phyloP scores from a whole-genome alignment of 2,113 vertebrate genomes.

The Climacteris rufus region DNA sequence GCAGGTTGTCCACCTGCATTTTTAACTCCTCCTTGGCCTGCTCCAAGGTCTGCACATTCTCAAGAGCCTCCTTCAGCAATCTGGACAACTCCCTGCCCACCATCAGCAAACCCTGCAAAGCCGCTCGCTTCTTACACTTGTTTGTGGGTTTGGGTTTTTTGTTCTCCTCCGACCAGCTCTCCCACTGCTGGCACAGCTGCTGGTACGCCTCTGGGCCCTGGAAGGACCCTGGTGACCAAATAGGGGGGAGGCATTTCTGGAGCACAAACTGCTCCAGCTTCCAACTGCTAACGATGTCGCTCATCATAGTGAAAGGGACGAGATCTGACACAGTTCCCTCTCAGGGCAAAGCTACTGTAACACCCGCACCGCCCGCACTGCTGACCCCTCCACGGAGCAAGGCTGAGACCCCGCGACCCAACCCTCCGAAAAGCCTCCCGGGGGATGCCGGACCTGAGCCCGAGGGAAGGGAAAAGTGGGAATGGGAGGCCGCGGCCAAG shows the following conservation, averaged over 20 bases:
- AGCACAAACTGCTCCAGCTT: constrained; percentile 63
- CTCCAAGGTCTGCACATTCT: constrained; percentile 27
- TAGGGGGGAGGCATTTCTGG: constrained; percentile 46
- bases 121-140: constrained; percentile 51
- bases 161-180: constrained; percentile 43
- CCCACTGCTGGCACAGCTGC: constrained; percentile 63
- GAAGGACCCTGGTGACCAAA: constrained; percentile 42
- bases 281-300: constrained; percentile 35
- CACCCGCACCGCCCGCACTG: neutral
- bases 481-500: accelerated
- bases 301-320: neutral
- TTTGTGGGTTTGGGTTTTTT: constrained; percentile 59
- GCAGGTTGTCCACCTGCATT: constrained; percentile 50
- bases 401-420: accelerated
- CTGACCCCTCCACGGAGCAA: neutral
- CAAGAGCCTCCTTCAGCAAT: constrained; percentile 51
- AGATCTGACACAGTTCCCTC: accelerated
- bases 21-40: constrained; percentile 33
- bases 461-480: neutral
- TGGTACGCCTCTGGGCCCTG: constrained; percentile 47
- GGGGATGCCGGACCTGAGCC: neutral
- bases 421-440: accelerated
- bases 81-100: constrained; percentile 51
- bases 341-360: constrained; percentile 4
- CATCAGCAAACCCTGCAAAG: constrained; percentile 59